Base-by-base conservation (phyloP, 2,113 vertebrate species). In the Silurus asotus region DNA sequence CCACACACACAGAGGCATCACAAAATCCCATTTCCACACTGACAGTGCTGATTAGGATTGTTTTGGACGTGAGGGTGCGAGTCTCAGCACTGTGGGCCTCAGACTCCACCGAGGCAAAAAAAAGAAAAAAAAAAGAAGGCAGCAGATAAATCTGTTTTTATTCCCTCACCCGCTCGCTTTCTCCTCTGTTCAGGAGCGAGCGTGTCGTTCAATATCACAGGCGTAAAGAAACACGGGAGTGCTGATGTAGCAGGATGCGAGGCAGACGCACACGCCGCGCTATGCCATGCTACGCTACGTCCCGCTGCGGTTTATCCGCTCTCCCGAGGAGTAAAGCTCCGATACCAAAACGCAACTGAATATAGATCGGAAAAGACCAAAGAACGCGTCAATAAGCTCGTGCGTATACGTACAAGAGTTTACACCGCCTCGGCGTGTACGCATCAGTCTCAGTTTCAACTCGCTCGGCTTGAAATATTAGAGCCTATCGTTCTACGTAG, bases 1-100 rank as follows among this genome's bases (percentile, higher is more conserved):
- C 17, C 17, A 7, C 67, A 69, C 67, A 69, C 28, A 69, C 4
- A 0, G 65, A 6, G 0, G 8, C 2, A 72, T 85, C 84, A 84
- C 87, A 81, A 85, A 88, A 85, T 83, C 83, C 81, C 86, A 88
- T 87, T 75, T 87, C 90, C 88, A 37, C 78, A 82, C 84, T 72
- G 88, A 81, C 87, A 77, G 79, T 19, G 79, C 78, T 84, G 82
- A 90, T 88, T 87, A 86, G 84, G 74, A 87, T 87, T 48, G 85
- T 88, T 87, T 82, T 69, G 81, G 61, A 80, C 77, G 65, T 84
- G 83, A 87, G 83, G 53, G 82, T 87, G 70, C 82, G 64, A 88
- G 87, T 28, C 78, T 80, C 77, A 49, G 56, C 59, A 70, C 89
- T 65, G 67, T 79, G 74, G 75, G 84, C 65, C 62, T 49, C 53